phyloP scores from a whole-genome alignment of 2,113 vertebrate species.

The Xiphophorus hellerii region DNA sequence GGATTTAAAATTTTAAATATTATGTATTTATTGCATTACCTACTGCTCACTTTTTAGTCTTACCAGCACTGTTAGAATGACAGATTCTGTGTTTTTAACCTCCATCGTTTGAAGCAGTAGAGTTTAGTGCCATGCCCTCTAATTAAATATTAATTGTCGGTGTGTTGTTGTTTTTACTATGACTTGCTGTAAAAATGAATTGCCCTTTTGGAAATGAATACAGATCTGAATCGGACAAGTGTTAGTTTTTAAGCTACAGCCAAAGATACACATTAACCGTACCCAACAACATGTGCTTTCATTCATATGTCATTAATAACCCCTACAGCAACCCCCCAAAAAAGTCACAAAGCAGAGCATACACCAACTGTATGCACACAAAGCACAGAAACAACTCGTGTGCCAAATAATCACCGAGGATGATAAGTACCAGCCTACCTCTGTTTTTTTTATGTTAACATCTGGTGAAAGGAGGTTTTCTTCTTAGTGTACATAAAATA shows the following conservation, averaged over 20 bases:
- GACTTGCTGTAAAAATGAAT: too few species aligned
- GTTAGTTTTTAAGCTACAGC: neutral
- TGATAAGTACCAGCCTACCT: neutral
- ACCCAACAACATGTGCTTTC: neutral
- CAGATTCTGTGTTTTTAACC: too few species aligned
- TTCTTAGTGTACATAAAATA: neutral
- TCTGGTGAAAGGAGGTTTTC: conserved; percentile 1
- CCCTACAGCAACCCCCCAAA: too few species aligned
- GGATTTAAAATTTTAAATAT: too few species aligned
- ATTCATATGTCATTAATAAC: neutral
- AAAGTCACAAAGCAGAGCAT: neutral
- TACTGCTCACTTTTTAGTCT: too few species aligned
- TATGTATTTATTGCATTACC: too few species aligned
- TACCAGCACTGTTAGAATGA: too few species aligned
- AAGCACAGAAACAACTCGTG: conserved; percentile 1
- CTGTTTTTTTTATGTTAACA: neutral
- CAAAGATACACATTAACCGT: neutral
- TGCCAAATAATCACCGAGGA: neutral
- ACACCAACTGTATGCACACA: neutral
- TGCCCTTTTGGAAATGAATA: too few species aligned
- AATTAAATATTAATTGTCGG: too few species aligned
- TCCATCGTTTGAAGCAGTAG: too few species aligned
- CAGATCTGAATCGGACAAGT: neutral
- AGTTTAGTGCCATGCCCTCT: too few species aligned
- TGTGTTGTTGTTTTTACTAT: too few species aligned